Evolutionary conservation across 2,888 invertebrate genomes (phyloP).

Genomic region (Gasteruption jaculator): DNA sequence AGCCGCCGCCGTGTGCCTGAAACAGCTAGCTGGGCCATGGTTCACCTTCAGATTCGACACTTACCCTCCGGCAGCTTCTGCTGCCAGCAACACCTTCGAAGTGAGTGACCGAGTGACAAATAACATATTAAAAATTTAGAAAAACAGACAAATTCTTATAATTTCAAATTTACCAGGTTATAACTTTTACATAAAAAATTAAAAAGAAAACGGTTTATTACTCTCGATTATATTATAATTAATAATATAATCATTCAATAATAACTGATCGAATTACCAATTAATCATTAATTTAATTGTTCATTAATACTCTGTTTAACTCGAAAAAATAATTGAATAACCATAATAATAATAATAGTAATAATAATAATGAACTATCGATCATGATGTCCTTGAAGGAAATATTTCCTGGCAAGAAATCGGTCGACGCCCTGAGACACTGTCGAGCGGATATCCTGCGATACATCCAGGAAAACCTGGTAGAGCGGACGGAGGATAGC

Average conservation of each 20-base stretch:
- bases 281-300: slow-evolving; percentile 8
- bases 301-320: not conserved
- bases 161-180: too few relatives aligned
- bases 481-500: too few relatives aligned
- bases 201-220: too few relatives aligned
- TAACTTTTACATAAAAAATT: too few relatives aligned
- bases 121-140: not conserved
- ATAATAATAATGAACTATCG: too few relatives aligned
- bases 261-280: too few relatives aligned
- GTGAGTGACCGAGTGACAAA: slow-evolving; percentile 46
- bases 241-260: too few relatives aligned
- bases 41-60: slow-evolving; percentile 80
- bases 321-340: not conserved
- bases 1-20: slow-evolving; percentile 74
- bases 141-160: too few relatives aligned
- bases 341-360: too few relatives aligned
- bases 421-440: slow-evolving; percentile 73
- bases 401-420: slow-evolving; percentile 76
- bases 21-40: slow-evolving; percentile 78
- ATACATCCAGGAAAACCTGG: too few relatives aligned
- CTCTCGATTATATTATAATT: slow-evolving; percentile 7
- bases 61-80: slow-evolving; percentile 77
- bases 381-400: too few relatives aligned
- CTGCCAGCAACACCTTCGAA: slow-evolving; percentile 65
- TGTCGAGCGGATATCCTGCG: slow-evolving; percentile 77